Evolutionary conservation across 2,797 vertebrate genomes (phyloP).

Genomic region (Mus minutoides): DNA sequence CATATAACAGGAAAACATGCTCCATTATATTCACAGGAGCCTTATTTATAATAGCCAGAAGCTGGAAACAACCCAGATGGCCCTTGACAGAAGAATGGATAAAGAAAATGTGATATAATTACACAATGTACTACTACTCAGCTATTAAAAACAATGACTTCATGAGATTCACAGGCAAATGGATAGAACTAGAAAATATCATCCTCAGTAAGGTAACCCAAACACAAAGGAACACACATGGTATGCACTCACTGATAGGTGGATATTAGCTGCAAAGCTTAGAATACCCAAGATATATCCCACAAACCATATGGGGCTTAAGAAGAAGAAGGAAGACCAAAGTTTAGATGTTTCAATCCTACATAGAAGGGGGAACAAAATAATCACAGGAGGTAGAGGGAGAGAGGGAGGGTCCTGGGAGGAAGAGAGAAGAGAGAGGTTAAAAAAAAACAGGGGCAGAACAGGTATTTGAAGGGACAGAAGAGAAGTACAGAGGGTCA

Average conservation of each 20-base stretch:
- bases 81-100: neutral
- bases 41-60: neutral
- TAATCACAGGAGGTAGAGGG: neutral
- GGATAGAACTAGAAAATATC: neutral
- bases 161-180: neutral
- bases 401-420: neutral
- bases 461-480: neutral
- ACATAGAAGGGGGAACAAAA: neutral
- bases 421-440: neutral
- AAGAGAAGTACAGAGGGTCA: neutral
- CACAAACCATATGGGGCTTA: neutral
- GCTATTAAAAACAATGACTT: neutral
- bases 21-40: neutral
- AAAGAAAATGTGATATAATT: neutral
- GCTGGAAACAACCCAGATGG: neutral
- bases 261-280: neutral
- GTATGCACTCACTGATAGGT: neutral
- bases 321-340: neutral
- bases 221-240: neutral
- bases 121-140: neutral
- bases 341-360: neutral
- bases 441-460: neutral
- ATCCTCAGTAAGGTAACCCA: neutral
- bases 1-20: neutral
- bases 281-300: neutral